Conservation (phyloP, 1,140 invertebrate species). For the Apis laboriosa region DNA sequence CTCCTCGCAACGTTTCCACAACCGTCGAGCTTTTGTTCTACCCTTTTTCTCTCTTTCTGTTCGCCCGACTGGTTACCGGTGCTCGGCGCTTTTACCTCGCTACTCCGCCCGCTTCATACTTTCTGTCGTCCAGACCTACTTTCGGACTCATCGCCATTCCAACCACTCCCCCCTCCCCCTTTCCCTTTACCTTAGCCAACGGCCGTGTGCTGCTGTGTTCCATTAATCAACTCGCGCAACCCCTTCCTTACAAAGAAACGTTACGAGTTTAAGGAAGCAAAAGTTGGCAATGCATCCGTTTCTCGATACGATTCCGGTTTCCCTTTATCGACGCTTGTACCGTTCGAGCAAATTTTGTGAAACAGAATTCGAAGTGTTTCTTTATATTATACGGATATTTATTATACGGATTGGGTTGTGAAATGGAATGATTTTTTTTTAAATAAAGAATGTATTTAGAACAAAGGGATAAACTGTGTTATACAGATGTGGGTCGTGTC, state of each 20-base stretch:
- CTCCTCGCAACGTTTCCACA: neutral
- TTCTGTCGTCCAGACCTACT: conserved; percentile 47
- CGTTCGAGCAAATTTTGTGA: neutral
- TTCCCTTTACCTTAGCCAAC: too few relatives aligned
- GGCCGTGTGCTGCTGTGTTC: neutral
- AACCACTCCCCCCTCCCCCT: neutral
- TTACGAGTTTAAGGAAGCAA: conserved; percentile 40
- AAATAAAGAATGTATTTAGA: too few relatives aligned
- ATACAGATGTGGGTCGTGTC: too few relatives aligned
- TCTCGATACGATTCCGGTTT: neutral
- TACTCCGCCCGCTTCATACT: conserved; percentile 31
- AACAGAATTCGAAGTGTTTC: neutral
- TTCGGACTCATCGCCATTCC: conserved; percentile 43
- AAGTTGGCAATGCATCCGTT: conserved; percentile 1
- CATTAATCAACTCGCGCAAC: conserved; percentile 44
- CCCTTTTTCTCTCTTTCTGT: conserved; percentile 19
- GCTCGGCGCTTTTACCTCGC: conserved; percentile 43
- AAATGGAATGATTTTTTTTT: too few relatives aligned
- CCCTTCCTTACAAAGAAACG: conserved; percentile 19
- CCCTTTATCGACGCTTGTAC: neutral
- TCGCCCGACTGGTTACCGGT: conserved; percentile 36
- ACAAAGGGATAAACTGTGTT: too few relatives aligned
- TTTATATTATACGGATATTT: too few relatives aligned
- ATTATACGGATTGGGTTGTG: too few relatives aligned
- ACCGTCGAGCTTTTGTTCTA: conserved; percentile 37